Conservation (phyloP, 1,140 invertebrate species). For the Apolygus lucorum region DNA sequence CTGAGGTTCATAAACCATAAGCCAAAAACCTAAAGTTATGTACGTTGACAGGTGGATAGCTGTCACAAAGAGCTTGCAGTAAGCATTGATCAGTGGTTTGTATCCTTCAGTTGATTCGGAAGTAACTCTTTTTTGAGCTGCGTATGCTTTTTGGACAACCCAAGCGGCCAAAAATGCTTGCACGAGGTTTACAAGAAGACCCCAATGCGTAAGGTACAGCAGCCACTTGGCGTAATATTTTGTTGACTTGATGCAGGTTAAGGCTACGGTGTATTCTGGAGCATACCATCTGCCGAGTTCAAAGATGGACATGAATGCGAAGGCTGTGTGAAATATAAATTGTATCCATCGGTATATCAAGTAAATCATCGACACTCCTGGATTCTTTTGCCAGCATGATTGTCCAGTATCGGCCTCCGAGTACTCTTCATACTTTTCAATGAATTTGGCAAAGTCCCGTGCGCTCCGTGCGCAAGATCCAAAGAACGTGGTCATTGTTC, state of each 20-base stretch:
- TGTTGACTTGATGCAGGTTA: not conserved
- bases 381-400: not conserved
- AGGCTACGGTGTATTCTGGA: not conserved
- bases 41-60: not conserved
- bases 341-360: not conserved
- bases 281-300: not conserved
- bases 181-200: not conserved
- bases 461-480: no score
- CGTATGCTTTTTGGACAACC: not conserved
- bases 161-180: not conserved
- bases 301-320: not conserved
- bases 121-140: not conserved
- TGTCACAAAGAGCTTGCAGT: not conserved
- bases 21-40: not conserved
- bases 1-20: not conserved
- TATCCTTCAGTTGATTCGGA: not conserved
- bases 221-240: not conserved
- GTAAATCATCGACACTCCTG: not conserved
- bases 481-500: no score
- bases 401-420: not conserved
- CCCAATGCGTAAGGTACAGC: constrained; percentile 1
- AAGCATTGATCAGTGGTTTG: not conserved
- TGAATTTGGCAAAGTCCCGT: not conserved
- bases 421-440: not conserved
- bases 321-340: not conserved